A percentile compares a stretch with the other conserved stretches of the same genome.
Conservation (phyloP, 2,113 vertebrate genomes). For the Rafetus swinhoei region DNA sequence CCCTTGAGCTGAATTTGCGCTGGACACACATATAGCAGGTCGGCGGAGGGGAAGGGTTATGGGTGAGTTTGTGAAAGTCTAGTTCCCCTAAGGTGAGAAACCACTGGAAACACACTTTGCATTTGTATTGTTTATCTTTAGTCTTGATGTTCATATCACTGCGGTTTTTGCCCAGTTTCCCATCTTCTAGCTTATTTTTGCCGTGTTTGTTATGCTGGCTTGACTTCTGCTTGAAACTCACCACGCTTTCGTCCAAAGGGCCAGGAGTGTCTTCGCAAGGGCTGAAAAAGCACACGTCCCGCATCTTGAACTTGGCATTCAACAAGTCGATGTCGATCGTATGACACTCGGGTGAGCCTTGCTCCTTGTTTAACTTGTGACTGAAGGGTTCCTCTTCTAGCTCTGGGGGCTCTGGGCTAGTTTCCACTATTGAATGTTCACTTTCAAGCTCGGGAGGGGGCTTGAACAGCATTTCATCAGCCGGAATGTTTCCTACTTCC, state of each 20-base stretch:
- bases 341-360: conserved; percentile 66
- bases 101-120: conserved; percentile 96
- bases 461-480: conserved; percentile 60
- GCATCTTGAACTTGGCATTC: conserved; percentile 82
- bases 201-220: conserved; percentile 62
- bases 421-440: conserved; percentile 53
- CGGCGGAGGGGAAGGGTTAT: conserved; percentile 93
- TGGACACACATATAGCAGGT: conserved; percentile 99
- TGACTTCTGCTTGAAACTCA: conserved; percentile 22
- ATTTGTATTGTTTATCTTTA: conserved; percentile 93
- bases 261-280: conserved; percentile 75
- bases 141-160: conserved; percentile 79
- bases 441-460: conserved; percentile 69
- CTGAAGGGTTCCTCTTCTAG: conserved; percentile 60
- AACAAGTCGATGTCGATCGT: conserved; percentile 84
- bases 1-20: conserved; percentile 94
- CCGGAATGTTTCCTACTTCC: conserved; percentile 46
- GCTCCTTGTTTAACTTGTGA: background rate
- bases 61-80: conserved; percentile 95
- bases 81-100: conserved; percentile 92
- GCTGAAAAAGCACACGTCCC: conserved; percentile 83
- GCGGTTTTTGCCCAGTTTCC: conserved; percentile 68
- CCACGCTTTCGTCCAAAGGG: background rate
- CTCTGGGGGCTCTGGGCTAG: conserved; percentile 63
- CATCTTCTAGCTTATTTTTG: conserved; percentile 72